These are phyloP conservation scores for Brotula barbata DNA, from an alignment of 2,797 vertebrate species.

Conservation along the genomic window DNA sequence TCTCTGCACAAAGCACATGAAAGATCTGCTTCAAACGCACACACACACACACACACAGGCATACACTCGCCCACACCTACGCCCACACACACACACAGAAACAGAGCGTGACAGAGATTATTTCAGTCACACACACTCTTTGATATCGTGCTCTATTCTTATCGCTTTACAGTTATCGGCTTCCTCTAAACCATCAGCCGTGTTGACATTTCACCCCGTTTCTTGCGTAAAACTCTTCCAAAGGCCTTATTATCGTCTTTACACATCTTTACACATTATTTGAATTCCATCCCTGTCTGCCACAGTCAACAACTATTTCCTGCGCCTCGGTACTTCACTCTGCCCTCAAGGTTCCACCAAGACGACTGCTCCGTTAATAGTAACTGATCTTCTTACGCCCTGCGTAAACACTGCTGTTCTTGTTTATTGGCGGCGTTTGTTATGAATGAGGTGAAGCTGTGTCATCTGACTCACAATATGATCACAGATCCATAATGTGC, in stretches of 20 bases:
- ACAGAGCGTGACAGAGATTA: slow-evolving; percentile 49
- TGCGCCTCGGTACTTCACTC: slow-evolving; percentile 28
- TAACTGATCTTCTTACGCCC: slow-evolving; percentile 19
- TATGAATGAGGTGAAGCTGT: slow-evolving; percentile 39
- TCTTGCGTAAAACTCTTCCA: slow-evolving; percentile 52
- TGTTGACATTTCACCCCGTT: slow-evolving; percentile 73
- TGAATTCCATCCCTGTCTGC: slow-evolving; percentile 33
- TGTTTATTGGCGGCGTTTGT: slow-evolving; percentile 16
- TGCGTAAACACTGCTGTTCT: slow-evolving; percentile 29
- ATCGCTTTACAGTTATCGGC: slow-evolving; percentile 59
- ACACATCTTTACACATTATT: slow-evolving; percentile 36
- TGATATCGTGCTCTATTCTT: slow-evolving; percentile 61
- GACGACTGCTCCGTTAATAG: slow-evolving; percentile 32
- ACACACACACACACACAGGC: slow-evolving; percentile 21
- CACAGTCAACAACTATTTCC: slow-evolving; percentile 33
- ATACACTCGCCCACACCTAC: background rate
- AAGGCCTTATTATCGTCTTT: slow-evolving; percentile 48
- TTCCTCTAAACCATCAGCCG: slow-evolving; percentile 55
- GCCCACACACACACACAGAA: slow-evolving; percentile 15
- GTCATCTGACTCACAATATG: slow-evolving; percentile 33
- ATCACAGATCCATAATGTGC: slow-evolving; percentile 38
- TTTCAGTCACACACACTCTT: slow-evolving; percentile 56
- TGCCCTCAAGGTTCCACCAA: slow-evolving; percentile 18
- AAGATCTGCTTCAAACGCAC: slow-evolving; percentile 51
- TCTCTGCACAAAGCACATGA: slow-evolving; percentile 62